Evolutionary conservation across 37 sponge, comb jelly and placozoan species (phyloP).

Genomic region (Tethya wilhelma): DNA sequence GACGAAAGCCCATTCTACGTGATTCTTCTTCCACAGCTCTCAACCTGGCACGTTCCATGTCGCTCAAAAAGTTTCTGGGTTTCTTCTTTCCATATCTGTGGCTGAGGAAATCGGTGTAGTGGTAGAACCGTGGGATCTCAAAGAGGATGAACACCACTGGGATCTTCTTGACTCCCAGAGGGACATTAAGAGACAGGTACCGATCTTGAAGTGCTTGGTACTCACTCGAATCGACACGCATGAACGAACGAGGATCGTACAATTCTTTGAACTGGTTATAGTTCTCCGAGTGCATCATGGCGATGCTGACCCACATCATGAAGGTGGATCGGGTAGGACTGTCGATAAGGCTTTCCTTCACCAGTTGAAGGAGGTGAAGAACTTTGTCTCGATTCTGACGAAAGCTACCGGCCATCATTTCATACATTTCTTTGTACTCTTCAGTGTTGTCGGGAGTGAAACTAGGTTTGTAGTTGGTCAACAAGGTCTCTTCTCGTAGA

Average conservation of each 20-base stretch:
- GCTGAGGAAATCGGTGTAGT: conserved; percentile 62
- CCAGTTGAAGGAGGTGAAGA: conserved; percentile 26
- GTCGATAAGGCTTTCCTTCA: conserved; percentile 63
- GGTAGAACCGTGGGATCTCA: conserved; percentile 68
- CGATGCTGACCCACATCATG: conserved; percentile 69
- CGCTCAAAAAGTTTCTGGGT: conserved; percentile 17
- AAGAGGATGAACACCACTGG: conserved; percentile 70
- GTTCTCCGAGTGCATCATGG: conserved; percentile 66
- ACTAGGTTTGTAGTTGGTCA: conserved; percentile 29
- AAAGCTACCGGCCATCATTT: conserved; percentile 56
- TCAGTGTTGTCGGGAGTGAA: conserved; percentile 19
- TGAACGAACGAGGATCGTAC: conserved; percentile 43
- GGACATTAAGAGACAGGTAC: conserved; percentile 54
- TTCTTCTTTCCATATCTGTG: conserved; percentile 6
- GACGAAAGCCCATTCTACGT: background rate
- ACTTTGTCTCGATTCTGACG: conserved; percentile 40
- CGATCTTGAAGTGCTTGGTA: conserved; percentile 41
- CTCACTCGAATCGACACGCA: conserved; percentile 45
- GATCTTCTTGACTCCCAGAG: conserved; percentile 66
- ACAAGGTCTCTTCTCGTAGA: conserved; percentile 46
- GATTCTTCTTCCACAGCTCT: background rate
- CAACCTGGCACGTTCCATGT: conserved; percentile 15
- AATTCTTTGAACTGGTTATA: conserved; percentile 44
- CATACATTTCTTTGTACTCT: conserved; percentile 76
- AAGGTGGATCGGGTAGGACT: conserved; percentile 53